A percentile compares a stretch with the other conserved stretches of the same genome.
Evolutionary conservation across 2,113 vertebrate species (phyloP).

Genomic region (Todiramphus chloris): DNA sequence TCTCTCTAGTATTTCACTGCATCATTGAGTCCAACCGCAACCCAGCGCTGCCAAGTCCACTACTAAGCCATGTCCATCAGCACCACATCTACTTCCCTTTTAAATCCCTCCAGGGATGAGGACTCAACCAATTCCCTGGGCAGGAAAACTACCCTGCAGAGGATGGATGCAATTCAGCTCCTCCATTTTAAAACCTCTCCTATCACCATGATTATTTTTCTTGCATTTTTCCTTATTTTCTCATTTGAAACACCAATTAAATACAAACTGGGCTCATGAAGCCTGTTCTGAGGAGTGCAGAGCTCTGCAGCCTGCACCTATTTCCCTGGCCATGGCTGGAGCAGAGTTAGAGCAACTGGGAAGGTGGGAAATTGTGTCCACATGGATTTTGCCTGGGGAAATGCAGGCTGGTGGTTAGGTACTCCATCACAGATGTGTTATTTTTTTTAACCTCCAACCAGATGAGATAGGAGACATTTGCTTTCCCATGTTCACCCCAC

Average conservation of each 20-base stretch:
- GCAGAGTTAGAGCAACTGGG: fast-evolving
- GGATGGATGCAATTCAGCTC: not conserved
- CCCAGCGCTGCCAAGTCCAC: not conserved
- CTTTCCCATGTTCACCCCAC: fast-evolving
- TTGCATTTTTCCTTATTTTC: not conserved
- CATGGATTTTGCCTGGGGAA: not conserved
- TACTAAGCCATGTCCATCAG: not conserved
- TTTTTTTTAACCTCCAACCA: not conserved
- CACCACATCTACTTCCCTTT: not conserved
- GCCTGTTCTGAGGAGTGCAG: not conserved
- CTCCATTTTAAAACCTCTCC: not conserved
- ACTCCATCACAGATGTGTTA: too few relatives aligned
- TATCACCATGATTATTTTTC: not conserved
- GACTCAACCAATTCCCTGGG: not conserved
- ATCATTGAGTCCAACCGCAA: not conserved
- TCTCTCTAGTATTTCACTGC: too few relatives aligned
- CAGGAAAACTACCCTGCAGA: not conserved
- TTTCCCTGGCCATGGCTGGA: not conserved
- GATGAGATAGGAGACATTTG: not conserved
- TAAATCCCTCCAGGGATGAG: not conserved
- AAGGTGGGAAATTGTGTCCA: not conserved
- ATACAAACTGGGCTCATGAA: not conserved
- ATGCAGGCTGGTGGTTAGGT: not conserved
- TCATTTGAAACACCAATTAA: not conserved
- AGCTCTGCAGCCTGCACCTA: fast-evolving